Evolutionary conservation across 2,797 vertebrate genomes (phyloP).

Genomic region (Micromesistius poutassou): DNA sequence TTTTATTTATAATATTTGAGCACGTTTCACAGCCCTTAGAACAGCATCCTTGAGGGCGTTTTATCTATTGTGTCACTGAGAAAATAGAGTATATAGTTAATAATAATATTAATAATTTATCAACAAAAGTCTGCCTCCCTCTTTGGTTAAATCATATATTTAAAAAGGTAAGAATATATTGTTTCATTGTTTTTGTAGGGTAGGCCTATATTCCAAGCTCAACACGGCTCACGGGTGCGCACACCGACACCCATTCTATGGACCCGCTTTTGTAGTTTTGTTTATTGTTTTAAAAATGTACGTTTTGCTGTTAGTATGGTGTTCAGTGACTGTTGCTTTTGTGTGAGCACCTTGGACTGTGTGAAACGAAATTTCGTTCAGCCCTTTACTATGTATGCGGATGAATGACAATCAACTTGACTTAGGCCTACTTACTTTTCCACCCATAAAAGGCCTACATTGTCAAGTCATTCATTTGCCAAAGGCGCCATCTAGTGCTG

Average conservation of each 20-base stretch:
- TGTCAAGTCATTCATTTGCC: conserved; percentile 16
- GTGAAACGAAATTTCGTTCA: no score
- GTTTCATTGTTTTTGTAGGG: background rate
- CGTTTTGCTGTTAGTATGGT: no score
- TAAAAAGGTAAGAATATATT: background rate
- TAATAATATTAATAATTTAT: no score
- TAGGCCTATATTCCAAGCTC: background rate
- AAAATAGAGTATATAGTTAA: no score
- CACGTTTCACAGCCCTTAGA: background rate
- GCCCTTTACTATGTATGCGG: no score
- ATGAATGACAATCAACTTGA: no score
- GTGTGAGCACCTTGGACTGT: no score
- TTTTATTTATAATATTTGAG: background rate
- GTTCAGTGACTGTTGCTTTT: no score
- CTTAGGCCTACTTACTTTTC: background rate
- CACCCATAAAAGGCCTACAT: background rate
- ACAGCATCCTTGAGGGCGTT: background rate
- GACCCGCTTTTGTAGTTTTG: no score
- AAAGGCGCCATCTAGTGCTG: conserved; percentile 46
- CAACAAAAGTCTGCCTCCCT: no score
- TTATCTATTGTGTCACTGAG: background rate
- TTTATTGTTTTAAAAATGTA: no score
- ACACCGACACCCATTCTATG: no score
- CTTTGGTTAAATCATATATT: background rate
- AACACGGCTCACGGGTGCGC: background rate